These are phyloP conservation scores for Neotragus pygmaeus DNA, from an alignment of 2,113 vertebrate species.

Conservation along the genomic window DNA sequence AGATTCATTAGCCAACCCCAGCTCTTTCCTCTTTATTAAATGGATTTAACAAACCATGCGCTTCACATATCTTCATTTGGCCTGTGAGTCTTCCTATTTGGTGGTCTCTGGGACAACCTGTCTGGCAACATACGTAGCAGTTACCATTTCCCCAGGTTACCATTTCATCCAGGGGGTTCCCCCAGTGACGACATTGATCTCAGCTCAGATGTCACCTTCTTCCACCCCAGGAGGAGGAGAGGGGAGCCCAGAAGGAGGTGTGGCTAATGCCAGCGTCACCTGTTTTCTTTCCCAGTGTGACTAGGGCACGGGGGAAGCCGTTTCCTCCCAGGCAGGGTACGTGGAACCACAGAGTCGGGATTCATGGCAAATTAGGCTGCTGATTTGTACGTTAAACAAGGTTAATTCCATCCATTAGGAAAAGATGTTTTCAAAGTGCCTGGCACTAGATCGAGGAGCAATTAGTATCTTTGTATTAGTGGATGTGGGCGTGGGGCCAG, in stretches of 20 bases:
- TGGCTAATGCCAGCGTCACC: accelerated
- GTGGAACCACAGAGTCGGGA: constrained; percentile 31
- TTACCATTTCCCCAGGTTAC: background rate
- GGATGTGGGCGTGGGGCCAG: constrained; percentile 65
- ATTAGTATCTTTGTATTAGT: constrained; percentile 73
- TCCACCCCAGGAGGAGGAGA: background rate
- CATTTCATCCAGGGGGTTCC: background rate
- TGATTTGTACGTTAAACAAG: constrained; percentile 60
- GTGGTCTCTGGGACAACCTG: background rate
- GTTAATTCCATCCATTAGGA: constrained; percentile 40
- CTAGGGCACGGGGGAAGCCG: background rate
- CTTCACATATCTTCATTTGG: accelerated
- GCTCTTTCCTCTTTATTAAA: background rate
- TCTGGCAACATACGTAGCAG: accelerated
- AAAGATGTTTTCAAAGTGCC: constrained; percentile 69
- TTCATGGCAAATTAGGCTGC: constrained; percentile 57
- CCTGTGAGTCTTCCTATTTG: background rate
- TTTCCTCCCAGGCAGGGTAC: background rate
- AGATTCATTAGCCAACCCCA: background rate
- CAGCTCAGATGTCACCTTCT: background rate
- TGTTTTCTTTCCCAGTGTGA: background rate
- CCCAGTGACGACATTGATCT: background rate
- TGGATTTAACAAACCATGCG: too few relatives aligned
- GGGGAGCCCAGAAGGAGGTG: background rate
- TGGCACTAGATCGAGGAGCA: constrained; percentile 50